Conservation (phyloP, 1,140 invertebrate species). For the Caerostris extrusa region DNA sequence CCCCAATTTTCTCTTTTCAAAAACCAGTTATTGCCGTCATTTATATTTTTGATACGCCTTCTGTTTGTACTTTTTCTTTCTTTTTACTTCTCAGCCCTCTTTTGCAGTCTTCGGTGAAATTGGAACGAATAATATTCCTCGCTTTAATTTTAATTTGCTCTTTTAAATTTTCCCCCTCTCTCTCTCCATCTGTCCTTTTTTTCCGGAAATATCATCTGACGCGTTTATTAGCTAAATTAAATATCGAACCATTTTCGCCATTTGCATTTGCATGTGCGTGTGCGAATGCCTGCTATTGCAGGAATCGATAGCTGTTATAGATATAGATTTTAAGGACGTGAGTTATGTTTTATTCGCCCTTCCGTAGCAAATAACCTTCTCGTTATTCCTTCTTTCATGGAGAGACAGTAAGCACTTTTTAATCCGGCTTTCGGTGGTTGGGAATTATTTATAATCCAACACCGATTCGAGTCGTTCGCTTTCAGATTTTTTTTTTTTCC, state of each 20-base stretch:
- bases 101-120: neutral
- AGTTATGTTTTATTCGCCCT: conserved; percentile 1
- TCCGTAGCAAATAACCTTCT: too few species aligned
- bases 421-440: too few species aligned
- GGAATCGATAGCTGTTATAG: neutral
- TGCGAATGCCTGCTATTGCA: neutral
- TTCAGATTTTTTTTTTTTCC: too few species aligned
- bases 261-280: neutral
- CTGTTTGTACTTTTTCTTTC: conserved; percentile 13
- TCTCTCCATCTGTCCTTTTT: neutral
- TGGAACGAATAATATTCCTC: conserved; percentile 21
- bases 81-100: neutral
- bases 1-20: conserved; percentile 45
- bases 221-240: conserved; percentile 62
- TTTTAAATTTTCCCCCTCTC: conserved; percentile 20
- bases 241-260: conserved; percentile 55
- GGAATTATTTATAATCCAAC: too few species aligned
- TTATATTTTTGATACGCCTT: conserved; percentile 62
- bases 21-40: conserved; percentile 67
- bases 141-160: conserved; percentile 65
- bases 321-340: neutral
- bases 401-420: too few species aligned
- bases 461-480: too few species aligned
- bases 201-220: neutral
- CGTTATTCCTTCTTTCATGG: too few species aligned